A percentile compares a stretch with the other conserved stretches of the same genome.
Evolutionary conservation across 2,888 invertebrate genomes (phyloP).

Genomic region (Poecilus cupreus): DNA sequence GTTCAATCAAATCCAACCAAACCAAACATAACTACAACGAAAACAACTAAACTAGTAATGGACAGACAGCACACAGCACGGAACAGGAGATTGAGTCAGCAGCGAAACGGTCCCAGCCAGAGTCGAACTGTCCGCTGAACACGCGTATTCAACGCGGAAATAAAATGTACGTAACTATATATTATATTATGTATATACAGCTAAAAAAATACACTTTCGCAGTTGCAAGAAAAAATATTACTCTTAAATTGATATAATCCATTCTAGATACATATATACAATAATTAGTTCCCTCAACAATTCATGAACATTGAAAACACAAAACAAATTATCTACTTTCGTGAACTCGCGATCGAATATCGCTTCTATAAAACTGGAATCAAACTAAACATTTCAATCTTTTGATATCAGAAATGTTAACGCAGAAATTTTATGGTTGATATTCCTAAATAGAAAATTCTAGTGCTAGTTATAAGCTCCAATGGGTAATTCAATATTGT

Average conservation of each 20-base stretch:
- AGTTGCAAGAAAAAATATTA: constrained; percentile 72
- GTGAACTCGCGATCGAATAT: constrained; percentile 33
- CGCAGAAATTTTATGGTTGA: constrained; percentile 31
- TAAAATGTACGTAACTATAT: constrained; percentile 61
- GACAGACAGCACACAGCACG: constrained; percentile 60
- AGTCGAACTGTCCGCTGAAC: constrained; percentile 16
- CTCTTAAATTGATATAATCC: constrained; percentile 70
- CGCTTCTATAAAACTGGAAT: constrained; percentile 31
- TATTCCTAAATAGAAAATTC: constrained; percentile 51
- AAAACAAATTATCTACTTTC: constrained; percentile 48
- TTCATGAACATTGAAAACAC: constrained; percentile 51
- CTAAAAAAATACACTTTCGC: constrained; percentile 71
- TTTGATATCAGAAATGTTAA: constrained; percentile 7
- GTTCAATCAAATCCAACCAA: not conserved
- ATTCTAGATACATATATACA: constrained; percentile 73
- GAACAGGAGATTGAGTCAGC: too few species aligned
- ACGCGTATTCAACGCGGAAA: constrained; percentile 15
- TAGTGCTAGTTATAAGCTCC: constrained; percentile 59
- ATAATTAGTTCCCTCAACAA: constrained; percentile 59
- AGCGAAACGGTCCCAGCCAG: constrained; percentile 61
- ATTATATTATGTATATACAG: constrained; percentile 70
- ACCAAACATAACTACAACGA: not conserved
- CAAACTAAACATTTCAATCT: constrained; percentile 29
- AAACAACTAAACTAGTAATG: constrained; percentile 1
- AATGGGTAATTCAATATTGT: constrained; percentile 59